Evolutionary conservation across 2,888 invertebrate species (phyloP).

Genomic region (Tigriopus californicus): DNA sequence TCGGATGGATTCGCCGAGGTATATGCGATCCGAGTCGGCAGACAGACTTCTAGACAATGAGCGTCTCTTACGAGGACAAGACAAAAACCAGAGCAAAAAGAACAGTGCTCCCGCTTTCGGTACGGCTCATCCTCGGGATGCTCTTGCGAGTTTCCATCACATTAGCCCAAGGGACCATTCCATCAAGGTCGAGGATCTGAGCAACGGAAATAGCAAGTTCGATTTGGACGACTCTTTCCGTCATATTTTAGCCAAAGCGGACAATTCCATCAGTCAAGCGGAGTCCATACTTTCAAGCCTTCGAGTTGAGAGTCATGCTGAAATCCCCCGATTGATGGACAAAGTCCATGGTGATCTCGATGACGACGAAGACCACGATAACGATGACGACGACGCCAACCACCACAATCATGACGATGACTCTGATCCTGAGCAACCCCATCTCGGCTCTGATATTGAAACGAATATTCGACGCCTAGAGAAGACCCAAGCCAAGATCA

Average conservation of each 20-base stretch:
- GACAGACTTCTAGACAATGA: too few species aligned
- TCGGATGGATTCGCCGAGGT: too few species aligned
- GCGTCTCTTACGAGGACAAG: too few species aligned
- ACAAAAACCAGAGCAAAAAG: too few species aligned
- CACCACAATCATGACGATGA: background rate
- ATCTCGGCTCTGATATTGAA: constrained; percentile 13
- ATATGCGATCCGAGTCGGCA: too few species aligned
- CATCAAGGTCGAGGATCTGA: background rate
- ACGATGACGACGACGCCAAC: background rate
- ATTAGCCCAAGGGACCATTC: background rate
- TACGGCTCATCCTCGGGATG: background rate
- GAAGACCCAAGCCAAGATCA: constrained; percentile 15
- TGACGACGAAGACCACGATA: background rate
- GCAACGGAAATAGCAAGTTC: background rate
- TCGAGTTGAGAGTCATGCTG: background rate
- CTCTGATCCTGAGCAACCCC: too few species aligned
- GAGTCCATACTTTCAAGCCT: constrained; percentile 13
- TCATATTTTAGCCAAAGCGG: background rate
- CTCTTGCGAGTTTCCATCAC: background rate
- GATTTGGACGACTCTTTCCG: constrained; percentile 8
- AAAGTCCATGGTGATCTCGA: background rate
- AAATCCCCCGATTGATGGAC: background rate
- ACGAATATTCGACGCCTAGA: constrained; percentile 15
- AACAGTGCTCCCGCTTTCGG: background rate
- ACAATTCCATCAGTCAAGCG: constrained; percentile 5